These are phyloP conservation scores for Ophion ellenae DNA, from an alignment of 2,888 invertebrate species.

Conservation along the genomic window DNA sequence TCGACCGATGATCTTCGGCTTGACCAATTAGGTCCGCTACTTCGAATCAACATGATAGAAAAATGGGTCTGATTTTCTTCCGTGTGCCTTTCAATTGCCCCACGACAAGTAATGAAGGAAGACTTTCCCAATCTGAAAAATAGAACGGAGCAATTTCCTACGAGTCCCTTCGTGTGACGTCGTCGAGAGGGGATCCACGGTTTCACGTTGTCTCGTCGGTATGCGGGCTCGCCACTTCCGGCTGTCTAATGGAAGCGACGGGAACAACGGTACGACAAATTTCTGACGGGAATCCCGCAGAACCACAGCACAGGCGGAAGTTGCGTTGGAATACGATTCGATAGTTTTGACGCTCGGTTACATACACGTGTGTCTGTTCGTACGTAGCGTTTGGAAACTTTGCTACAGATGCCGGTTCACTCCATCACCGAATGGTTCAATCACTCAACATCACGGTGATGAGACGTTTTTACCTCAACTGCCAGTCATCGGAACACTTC, in stretches of 20 bases:
- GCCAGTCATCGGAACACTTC: neutral
- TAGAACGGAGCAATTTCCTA: neutral
- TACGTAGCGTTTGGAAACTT: neutral
- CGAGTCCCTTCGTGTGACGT: slow-evolving; percentile 28
- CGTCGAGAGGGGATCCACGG: slow-evolving; percentile 31
- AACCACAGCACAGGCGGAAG: slow-evolving; percentile 37
- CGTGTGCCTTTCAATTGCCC: neutral
- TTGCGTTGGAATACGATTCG: slow-evolving; percentile 42
- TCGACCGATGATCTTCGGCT: too few species aligned
- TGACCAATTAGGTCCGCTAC: too few species aligned
- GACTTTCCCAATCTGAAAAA: neutral
- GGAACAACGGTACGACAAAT: slow-evolving; percentile 47
- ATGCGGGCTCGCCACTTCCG: slow-evolving; percentile 40
- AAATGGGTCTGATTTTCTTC: neutral
- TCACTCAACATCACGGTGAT: neutral
- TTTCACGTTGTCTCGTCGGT: slow-evolving; percentile 45
- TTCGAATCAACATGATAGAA: neutral
- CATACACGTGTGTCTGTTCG: neutral
- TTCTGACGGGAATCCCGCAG: slow-evolving; percentile 39
- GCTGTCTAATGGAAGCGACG: slow-evolving; percentile 7
- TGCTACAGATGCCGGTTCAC: neutral
- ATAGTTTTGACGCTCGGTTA: slow-evolving; percentile 6
- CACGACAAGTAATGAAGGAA: neutral
- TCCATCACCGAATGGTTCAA: neutral
- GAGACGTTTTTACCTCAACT: neutral